These are phyloP conservation scores for Anseranas semipalmata DNA, from an alignment of 2,113 vertebrate genomes.

Conservation along the genomic window DNA sequence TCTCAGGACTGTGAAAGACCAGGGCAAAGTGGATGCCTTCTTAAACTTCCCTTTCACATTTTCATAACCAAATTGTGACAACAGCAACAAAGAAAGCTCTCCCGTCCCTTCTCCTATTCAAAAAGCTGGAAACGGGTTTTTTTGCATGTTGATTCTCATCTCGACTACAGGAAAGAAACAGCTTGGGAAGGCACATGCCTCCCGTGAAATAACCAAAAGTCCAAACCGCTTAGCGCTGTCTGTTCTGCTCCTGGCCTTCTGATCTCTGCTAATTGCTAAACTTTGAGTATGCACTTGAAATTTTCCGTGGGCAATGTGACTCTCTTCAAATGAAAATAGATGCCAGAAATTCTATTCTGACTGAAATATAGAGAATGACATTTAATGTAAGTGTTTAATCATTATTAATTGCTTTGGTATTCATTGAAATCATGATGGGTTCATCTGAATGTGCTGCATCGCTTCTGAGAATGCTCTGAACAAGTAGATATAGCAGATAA, in stretches of 20 bases:
- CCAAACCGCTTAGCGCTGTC: not conserved
- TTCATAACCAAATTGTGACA: not conserved
- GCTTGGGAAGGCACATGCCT: conserved; percentile 39
- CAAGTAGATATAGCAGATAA: not conserved
- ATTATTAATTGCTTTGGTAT: conserved; percentile 75
- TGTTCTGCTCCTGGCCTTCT: conserved; percentile 63
- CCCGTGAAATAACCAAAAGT: conserved; percentile 33
- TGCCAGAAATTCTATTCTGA: conserved; percentile 56
- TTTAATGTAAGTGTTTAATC: conserved; percentile 73
- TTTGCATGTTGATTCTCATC: conserved; percentile 9
- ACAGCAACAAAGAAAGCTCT: not conserved
- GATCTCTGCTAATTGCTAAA: conserved; percentile 69
- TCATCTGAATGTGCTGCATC: conserved; percentile 30
- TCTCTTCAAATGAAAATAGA: conserved; percentile 64
- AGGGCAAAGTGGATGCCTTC: not conserved
- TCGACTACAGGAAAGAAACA: conserved; percentile 44
- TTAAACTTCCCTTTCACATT: not conserved
- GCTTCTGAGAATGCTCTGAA: conserved; percentile 24
- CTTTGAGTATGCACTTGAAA: conserved; percentile 53
- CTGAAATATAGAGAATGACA: conserved; percentile 69
- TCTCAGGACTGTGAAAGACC: not conserved
- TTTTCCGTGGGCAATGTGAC: conserved; percentile 64
- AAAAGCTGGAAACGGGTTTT: not conserved
- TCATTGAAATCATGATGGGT: conserved; percentile 52
- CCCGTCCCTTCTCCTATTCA: not conserved